Base-by-base conservation (phyloP, 2,888 invertebrate species). In the Seira musarum region DNA sequence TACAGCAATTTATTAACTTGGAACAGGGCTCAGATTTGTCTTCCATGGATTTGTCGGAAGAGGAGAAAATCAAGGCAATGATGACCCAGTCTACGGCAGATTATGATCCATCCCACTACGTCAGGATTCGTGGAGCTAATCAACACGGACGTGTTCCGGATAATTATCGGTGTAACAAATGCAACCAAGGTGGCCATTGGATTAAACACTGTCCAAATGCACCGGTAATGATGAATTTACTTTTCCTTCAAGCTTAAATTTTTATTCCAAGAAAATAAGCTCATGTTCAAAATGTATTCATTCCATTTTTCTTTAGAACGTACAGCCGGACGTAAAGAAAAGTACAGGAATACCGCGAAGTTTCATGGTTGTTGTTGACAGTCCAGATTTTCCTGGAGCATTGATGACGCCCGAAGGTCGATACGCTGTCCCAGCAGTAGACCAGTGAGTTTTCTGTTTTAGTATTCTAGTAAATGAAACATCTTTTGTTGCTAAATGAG, bases 291-390 rank as follows among this genome's bases (percentile, higher is more conserved):
- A 80, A 53, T 57, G 49, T 46, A 17, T 60, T 13, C n/a, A 60
- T 8, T 6, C n/a, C 6, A 13, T 60, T 60, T 60, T 13, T 6
- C 65, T 65, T 24, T 5, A 75, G 69, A n/a, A 3, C n/a, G 22
- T 49, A 24, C 30, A 74, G 24, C 61, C 65, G 0, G 95, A 96
- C 88, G 93, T 97, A 81, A 96, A 96, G 88, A 93, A 98, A 87
- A 97, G 96, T 88, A 98, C 99, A 46, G 99, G 99, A 57, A 99
- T 99, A 87, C 99, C 99, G 6, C 92, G 95, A 86, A 97, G 97
- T 90, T 98, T 98, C 91, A 95, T 97, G 93, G 95, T 96, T 79
- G 93, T 95, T 65, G 97, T 97, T n/a, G 95, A 93, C 87, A 95
- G 95, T 63, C 95, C 95, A 22, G 92, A 93, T 89, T 94, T 94